phyloP scores from a whole-genome alignment of 2,113 vertebrate species.

The Rhabdornis inornatus region DNA sequence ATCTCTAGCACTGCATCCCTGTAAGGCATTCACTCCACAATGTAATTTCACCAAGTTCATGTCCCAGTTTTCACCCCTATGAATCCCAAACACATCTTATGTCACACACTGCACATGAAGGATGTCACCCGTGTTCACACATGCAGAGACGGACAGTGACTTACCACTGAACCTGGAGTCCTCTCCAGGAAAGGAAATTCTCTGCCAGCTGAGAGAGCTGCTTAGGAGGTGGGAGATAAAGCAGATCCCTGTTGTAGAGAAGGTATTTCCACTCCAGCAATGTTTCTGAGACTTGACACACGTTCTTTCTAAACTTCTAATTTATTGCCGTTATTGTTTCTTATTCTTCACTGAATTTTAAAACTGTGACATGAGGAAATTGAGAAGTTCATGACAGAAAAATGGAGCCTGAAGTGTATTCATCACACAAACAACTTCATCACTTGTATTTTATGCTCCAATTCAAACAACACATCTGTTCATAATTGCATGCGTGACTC shows the following conservation, averaged over 20 bases:
- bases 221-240: background rate
- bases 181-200: background rate
- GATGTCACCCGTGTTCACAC: background rate
- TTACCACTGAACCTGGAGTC: background rate
- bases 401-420: constrained; percentile 7
- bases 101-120: background rate
- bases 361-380: background rate
- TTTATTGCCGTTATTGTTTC: background rate
- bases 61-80: fast-evolving
- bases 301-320: background rate
- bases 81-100: background rate
- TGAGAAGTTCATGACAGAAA: background rate
- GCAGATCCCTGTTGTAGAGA: background rate
- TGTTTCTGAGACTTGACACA: background rate
- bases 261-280: background rate
- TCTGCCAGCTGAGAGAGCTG: background rate
- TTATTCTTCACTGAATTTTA: constrained; percentile 5
- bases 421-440: constrained; percentile 20
- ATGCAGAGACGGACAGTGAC: background rate
- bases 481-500: constrained; percentile 24
- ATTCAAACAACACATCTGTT: constrained; percentile 43
- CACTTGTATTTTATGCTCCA: constrained; percentile 31
- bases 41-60: background rate
- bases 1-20: background rate
- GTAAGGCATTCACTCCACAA: background rate